Base-by-base conservation (phyloP, 2,797 vertebrate genomes). In the Podarcis siculus region DNA sequence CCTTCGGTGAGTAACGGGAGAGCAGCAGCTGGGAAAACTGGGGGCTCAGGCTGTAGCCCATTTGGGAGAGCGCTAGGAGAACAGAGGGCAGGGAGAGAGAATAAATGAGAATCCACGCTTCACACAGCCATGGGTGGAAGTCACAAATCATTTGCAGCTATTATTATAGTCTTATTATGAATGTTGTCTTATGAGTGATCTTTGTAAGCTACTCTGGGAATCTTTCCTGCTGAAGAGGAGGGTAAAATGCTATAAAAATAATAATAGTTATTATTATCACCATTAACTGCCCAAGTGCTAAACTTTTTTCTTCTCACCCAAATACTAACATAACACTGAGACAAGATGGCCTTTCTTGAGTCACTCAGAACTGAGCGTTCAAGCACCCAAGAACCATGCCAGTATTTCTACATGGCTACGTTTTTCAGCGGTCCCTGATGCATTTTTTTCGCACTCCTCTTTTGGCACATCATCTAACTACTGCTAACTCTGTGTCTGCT, bases 31-130 rank as follows among this genome's bases (percentile, higher is more conserved):
- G 98, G 1, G 98, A 97, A 81, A 99, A 99, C 97, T 99, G 98
- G 2, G 98, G 98, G 91, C 98, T 99, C 91, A 99, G 96, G 95
- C 97, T 99, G 95, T 99, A 99, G 73, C 99, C 99, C 98, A 99
- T 98, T 94, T 99, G 98, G 91, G 97, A 96, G 17, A 99, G 97
- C 58, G 98, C 99, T 99, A 94, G 66, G 77, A 86, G 69, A 91
- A 73, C 58, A 61, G 80, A 87, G 25, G 82, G 61, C 35, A 10
- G 45, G 86, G 35, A 35, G 92, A 37, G 2, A 2, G 3, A 39
- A 0, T 25, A 0, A n/a, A 0, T 25, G 0, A 0, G 64, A 1
- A 90, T 3, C 69, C 86, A 15, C 1, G 12, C 12, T 49, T 83
- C 23, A 0, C 0, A 27, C 0, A 0, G 30, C 5, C 30, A 9